Base-by-base conservation (phyloP, 64 coral and sea anemone species). In the Acropora yongei region DNA sequence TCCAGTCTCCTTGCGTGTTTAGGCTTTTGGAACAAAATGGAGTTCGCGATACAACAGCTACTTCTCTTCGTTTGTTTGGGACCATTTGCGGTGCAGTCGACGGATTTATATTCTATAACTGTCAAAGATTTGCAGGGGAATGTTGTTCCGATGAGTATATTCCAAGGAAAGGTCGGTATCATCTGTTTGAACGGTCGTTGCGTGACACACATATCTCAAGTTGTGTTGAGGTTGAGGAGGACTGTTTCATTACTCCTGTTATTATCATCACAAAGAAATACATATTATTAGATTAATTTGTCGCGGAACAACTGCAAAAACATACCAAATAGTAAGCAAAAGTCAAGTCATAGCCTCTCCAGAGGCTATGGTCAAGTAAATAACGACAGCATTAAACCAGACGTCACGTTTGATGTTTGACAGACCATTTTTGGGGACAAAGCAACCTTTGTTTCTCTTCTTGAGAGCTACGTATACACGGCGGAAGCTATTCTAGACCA, bases 101-200 rank as follows among this genome's bases (percentile, higher is more conserved):
- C 90, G 1, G 75, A 95, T 79, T 91, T 98, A 8, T 93, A 98
- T 66, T 84, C 78, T 49, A 90, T 98, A 17, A 77, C 45, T 76
- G 88, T 91, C 0, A 91, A 80, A 45, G 96, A 98, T 87, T 93
- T 98, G 16, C 55, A 67, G 44, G 96, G 96, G 55, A 93, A 93
- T n/a, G 61, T 71, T 42, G 87, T 98, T n/a, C 74, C 75, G 16
- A 93, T 98, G 90, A 78, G 57, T 49, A 80, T 91, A 44, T 91
- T 91, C 81, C 82, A 82, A 74, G 93, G 88, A 85, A 98, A 98
- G 93, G 96, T 98, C 65, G 74, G 67, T 47, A 30, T 49, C 5
- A 14, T 57, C 39, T 50, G 1, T 76, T 49, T 72, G 8, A 7
- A 7, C 5, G 51, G 5, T 55, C 80, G 75, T 72, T 49, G 53